phyloP scores from a whole-genome alignment of 2,113 vertebrate species.

The Puntigrus tetrazona region DNA sequence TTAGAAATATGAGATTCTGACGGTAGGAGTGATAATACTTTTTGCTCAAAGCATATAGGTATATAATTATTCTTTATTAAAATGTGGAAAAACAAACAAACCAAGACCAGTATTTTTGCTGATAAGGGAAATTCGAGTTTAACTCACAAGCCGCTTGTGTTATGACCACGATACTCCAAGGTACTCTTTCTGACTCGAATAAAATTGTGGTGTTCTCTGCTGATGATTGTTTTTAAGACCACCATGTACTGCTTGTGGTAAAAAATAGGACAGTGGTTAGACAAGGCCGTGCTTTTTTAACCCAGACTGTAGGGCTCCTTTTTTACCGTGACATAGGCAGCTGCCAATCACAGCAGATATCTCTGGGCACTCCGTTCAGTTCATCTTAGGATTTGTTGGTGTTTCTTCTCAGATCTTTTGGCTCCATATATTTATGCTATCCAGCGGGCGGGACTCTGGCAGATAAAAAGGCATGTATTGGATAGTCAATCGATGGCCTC shows the following conservation, averaged over 20 bases:
- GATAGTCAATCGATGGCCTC: conserved; percentile 45
- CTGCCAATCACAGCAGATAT: conserved; percentile 28
- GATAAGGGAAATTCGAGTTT: conserved; percentile 72
- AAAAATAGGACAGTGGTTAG: conserved; percentile 30
- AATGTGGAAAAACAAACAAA: conserved; percentile 71
- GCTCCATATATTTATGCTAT: conserved; percentile 40
- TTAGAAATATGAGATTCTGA: conserved; percentile 18
- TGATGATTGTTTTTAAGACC: conserved; percentile 52
- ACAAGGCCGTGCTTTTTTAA: not conserved
- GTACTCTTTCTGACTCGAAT: conserved; percentile 52
- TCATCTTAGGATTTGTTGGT: conserved; percentile 27
- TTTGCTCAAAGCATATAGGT: not conserved
- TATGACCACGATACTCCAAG: conserved; percentile 60
- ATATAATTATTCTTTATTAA: conserved; percentile 56
- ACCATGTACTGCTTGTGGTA: conserved; percentile 43
- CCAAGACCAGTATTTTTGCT: conserved; percentile 54
- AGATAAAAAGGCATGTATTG: conserved; percentile 64
- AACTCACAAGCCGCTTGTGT: conserved; percentile 65
- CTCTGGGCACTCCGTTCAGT: not conserved
- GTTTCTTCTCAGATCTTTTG: conserved; percentile 48
- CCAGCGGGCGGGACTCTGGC: conserved; percentile 59
- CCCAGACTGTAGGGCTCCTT: not conserved
- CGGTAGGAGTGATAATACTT: not conserved
- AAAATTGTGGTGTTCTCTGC: conserved; percentile 57
- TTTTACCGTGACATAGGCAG: not conserved